Evolutionary conservation across 1,140 invertebrate species (phyloP).

Genomic region (Papilio aristodemus): DNA sequence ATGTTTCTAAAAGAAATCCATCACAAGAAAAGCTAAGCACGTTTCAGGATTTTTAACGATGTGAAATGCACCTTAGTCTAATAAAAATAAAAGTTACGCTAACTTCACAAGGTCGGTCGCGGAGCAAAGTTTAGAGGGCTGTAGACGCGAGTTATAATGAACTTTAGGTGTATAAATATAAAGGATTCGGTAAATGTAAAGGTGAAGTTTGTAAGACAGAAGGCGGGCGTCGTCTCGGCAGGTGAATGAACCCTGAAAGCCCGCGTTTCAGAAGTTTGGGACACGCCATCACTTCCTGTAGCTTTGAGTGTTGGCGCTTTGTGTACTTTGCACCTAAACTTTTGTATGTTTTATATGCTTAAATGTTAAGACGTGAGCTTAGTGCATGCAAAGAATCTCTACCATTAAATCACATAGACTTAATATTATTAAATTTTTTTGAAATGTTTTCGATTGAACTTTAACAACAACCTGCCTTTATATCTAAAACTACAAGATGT

Average conservation of each 20-base stretch:
- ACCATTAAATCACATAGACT: not conserved
- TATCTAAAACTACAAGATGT: too few relatives aligned
- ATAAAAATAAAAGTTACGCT: constrained; percentile 46
- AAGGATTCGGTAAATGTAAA: constrained; percentile 40
- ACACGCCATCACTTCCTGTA: constrained; percentile 67
- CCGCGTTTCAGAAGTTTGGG: constrained; percentile 66
- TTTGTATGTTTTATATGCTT: constrained; percentile 23
- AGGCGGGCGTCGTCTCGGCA: constrained; percentile 45
- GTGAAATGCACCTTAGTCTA: constrained; percentile 54
- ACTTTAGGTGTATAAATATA: constrained; percentile 45
- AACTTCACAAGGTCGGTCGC: constrained; percentile 49
- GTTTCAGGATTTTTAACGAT: constrained; percentile 38
- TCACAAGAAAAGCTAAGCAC: constrained; percentile 48
- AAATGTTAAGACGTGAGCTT: not conserved
- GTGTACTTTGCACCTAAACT: constrained; percentile 36
- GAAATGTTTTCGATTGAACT: not conserved
- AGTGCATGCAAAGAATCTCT: not conserved
- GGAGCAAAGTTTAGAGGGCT: constrained; percentile 40
- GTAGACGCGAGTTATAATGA: constrained; percentile 42
- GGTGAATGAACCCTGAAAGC: constrained; percentile 68
- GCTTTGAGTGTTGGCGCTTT: constrained; percentile 49
- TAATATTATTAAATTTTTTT: not conserved
- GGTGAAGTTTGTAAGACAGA: constrained; percentile 48
- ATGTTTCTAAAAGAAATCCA: constrained; percentile 47
- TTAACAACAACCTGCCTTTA: too few relatives aligned